Evolutionary conservation across 2,797 vertebrate genomes (phyloP), one percentile per base, ranked within the genome.

Genomic region (Ptychadena robeensis): DNA sequence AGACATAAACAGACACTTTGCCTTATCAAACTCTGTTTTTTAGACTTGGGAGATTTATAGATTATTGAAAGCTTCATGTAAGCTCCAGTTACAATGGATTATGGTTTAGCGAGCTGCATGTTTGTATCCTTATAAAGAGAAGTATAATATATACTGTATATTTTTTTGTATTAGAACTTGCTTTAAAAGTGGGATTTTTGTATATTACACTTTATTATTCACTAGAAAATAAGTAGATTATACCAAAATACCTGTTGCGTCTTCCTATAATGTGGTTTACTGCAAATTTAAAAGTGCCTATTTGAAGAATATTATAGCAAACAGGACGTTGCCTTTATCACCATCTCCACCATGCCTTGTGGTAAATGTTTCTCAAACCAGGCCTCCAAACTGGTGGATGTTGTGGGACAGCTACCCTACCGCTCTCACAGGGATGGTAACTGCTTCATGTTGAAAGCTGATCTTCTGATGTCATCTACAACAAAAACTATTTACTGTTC

Each of bases 121-220:
- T 75, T 59, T 77, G 37, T 73, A 72, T 65, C 61, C 71, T 53
- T 73, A 73, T 65, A 84, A 75, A 84, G 40, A 72, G 61, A 79
- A 66, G 25, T 78, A 68, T 85, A 85, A 85, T 85, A 80, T 81
- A 81, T 84, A 61, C 59, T 61, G 59, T 61, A 80, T 79, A 76
- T 76, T 63, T 74, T 81, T 83, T 75, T 84, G 34, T 85, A 76
- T 78, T 78, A 77, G 25, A 44, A 53, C 34, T 53, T 34, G 44
- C 38, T 44, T 78, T 22, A 6, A 75, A 75, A 37, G 34, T 63
- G 14, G 25, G 11, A 44, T 25, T 65, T 77, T 77, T 64, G 27
- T 32, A 65, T 66, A 77, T 28, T 77, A 73, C 38, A 61, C 32
- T 18, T 28, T 68, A 31, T 63, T 30, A 31, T 22, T 53, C 44